Conservation (phyloP, 92 coral and sea anemone genomes). For the Anthopleura xanthogrammica region DNA sequence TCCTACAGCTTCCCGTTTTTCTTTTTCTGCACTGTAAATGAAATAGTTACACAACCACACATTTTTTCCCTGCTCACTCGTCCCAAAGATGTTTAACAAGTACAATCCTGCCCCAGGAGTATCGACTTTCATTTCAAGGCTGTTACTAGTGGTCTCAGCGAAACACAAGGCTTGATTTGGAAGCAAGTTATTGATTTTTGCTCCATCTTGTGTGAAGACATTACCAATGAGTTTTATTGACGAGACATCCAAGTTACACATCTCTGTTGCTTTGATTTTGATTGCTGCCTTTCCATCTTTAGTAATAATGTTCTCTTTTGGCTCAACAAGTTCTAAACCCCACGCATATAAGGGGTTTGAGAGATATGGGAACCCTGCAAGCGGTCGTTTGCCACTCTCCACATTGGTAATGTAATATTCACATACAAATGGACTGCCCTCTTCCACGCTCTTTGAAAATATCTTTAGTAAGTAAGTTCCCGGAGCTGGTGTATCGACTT, state of each 20-base stretch:
- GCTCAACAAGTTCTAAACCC: constrained; percentile 54
- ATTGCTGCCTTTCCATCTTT: constrained; percentile 49
- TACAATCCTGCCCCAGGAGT: constrained; percentile 55
- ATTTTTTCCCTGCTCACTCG: background rate
- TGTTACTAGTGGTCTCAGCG: constrained; percentile 30
- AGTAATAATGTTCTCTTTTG: constrained; percentile 45
- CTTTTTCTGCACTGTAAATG: constrained; percentile 3
- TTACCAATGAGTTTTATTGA: background rate
- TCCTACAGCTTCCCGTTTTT: constrained; percentile 15
- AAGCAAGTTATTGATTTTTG: background rate
- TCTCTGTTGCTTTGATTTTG: constrained; percentile 16
- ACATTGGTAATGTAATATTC: constrained; percentile 54
- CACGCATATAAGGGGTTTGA: constrained; percentile 32
- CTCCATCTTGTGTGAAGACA: background rate
- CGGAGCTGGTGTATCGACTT: constrained; percentile 48
- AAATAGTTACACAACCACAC: constrained; percentile 15
- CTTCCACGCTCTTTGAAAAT: constrained; percentile 53
- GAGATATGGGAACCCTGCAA: constrained; percentile 58
- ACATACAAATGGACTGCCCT: constrained; percentile 50
- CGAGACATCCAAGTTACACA: background rate
- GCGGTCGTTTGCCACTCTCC: constrained; percentile 18
- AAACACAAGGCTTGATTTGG: constrained; percentile 39
- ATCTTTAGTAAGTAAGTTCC: constrained; percentile 60
- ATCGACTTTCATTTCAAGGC: constrained; percentile 45
- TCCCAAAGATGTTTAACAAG: constrained; percentile 58